Percentiles rank a stretch among this genome's conserved stretches.
Evolutionary conservation across 2,797 vertebrate species (phyloP).

Genomic region (Nyctibius grandis): DNA sequence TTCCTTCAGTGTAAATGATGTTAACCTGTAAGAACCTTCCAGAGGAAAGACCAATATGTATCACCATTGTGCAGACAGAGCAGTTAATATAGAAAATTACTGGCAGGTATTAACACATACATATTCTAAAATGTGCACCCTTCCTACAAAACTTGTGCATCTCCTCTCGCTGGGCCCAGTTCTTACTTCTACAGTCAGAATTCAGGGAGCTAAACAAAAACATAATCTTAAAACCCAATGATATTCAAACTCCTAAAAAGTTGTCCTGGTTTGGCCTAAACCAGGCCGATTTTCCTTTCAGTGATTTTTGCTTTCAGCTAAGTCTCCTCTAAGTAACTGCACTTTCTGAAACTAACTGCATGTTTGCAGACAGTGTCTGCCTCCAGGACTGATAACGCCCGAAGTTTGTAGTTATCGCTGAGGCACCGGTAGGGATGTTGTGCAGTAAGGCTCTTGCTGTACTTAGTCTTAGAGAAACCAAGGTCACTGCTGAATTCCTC

Average conservation of each 20-base stretch:
- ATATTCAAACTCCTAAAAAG: background rate
- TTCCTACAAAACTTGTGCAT: background rate
- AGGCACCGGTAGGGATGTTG: no score
- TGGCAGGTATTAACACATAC: background rate
- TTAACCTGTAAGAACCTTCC: background rate
- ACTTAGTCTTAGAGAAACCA: no score
- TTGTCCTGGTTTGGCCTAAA: no score
- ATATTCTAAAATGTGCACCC: background rate
- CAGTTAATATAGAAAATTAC: background rate
- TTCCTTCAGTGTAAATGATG: background rate
- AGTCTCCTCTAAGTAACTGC: no score
- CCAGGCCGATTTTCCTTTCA: no score
- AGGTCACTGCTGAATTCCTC: no score
- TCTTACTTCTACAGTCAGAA: background rate
- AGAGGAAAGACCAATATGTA: background rate
- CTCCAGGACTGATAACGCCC: no score
- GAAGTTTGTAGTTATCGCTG: no score
- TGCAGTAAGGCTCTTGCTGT: no score
- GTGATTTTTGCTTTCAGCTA: no score
- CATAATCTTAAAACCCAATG: background rate
- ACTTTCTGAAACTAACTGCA: no score
- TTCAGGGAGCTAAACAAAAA: background rate
- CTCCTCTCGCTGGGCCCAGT: background rate
- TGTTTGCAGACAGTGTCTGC: no score
- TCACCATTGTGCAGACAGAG: background rate